Conservation (phyloP, 2,888 invertebrate genomes). For the Ecdyonurus torrentis region DNA sequence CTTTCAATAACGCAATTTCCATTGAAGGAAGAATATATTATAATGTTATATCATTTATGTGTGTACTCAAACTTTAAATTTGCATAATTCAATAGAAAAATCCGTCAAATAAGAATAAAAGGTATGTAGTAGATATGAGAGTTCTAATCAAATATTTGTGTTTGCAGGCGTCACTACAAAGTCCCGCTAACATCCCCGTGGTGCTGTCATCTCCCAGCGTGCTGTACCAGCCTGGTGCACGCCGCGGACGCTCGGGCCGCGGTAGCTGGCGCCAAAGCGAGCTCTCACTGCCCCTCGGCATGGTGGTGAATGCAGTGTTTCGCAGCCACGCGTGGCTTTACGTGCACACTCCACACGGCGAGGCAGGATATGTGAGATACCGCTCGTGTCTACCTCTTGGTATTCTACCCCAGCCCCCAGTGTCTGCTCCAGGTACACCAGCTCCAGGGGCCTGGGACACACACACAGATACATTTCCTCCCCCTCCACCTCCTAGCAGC, state of each 20-base stretch:
- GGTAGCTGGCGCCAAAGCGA: constrained; percentile 4
- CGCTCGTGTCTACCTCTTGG: constrained; percentile 62
- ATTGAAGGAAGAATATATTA: too few relatives aligned
- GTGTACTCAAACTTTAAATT: too few relatives aligned
- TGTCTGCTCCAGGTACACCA: constrained; percentile 27
- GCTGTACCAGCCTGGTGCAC: constrained; percentile 53
- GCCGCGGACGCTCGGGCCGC: constrained; percentile 30
- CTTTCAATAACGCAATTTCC: too few relatives aligned
- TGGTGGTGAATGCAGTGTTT: constrained; percentile 74
- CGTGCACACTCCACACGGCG: constrained; percentile 69
- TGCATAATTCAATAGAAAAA: too few relatives aligned
- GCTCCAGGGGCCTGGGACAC: constrained; percentile 61
- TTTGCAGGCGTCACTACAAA: constrained; percentile 53
- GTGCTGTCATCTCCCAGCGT: constrained; percentile 58
- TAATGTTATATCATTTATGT: too few relatives aligned
- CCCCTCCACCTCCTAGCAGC: constrained; percentile 28
- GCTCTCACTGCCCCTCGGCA: constrained; percentile 53
- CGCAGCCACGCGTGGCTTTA: constrained; percentile 74
- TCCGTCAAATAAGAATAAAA: too few relatives aligned
- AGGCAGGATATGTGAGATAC: constrained; percentile 67
- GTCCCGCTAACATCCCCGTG: constrained; percentile 72
- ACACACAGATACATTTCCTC: constrained; percentile 62
- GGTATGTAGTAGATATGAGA: too few relatives aligned
- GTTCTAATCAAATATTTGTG: too few relatives aligned
- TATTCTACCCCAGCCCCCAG: constrained; percentile 37